Conservation (phyloP, 2,888 invertebrate genomes). For the Gibbula magus region DNA sequence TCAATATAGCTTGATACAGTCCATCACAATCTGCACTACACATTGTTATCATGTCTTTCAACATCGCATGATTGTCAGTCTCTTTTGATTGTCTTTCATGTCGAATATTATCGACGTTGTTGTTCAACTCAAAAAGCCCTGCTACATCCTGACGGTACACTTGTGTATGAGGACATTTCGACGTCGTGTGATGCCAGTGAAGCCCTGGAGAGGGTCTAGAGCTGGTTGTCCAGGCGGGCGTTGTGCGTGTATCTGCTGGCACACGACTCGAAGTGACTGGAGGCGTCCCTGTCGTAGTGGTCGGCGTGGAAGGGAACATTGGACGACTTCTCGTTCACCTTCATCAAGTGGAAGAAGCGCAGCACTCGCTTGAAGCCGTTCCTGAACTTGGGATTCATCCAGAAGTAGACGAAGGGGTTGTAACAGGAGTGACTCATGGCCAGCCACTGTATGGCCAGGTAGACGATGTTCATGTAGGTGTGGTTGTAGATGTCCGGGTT, state of each 20-base stretch:
- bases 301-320: constrained; percentile 12
- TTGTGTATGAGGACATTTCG: too few species aligned
- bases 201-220: too few species aligned
- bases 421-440: constrained; percentile 73
- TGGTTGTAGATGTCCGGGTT: constrained; percentile 57
- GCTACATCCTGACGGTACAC: too few species aligned
- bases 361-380: constrained; percentile 58
- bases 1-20: too few species aligned
- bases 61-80: too few species aligned
- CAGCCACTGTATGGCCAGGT: constrained; percentile 68
- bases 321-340: not conserved
- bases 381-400: constrained; percentile 71
- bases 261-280: not conserved
- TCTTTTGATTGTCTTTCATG: too few species aligned
- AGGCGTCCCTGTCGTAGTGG: not conserved
- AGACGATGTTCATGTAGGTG: constrained; percentile 64
- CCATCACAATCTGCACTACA: too few species aligned
- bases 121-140: too few species aligned
- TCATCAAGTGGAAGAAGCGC: not conserved
- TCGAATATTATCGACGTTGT: too few species aligned
- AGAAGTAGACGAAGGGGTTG: constrained; percentile 73
- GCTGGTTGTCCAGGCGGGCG: not conserved
- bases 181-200: too few species aligned
- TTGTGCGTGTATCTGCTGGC: not conserved
- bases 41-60: too few species aligned